Percentiles rank a stretch among this genome's conserved stretches.
phyloP scores from a whole-genome alignment of 2,888 invertebrate genomes.

The Cotesia congregata region DNA sequence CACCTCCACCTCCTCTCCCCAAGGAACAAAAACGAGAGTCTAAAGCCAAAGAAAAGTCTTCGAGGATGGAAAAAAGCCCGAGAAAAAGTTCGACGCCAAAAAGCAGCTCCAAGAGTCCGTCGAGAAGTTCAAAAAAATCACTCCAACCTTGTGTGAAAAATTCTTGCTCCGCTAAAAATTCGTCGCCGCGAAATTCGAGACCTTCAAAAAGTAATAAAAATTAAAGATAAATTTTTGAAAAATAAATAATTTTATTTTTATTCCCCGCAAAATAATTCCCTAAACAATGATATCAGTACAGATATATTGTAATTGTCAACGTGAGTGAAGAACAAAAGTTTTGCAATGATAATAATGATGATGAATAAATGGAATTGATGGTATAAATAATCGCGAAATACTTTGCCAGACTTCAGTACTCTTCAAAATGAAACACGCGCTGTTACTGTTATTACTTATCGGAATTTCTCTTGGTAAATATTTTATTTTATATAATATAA shows the following conservation, averaged over 20 bases:
- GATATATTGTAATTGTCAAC: neutral
- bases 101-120: neutral
- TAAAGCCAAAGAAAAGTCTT: conserved; percentile 36
- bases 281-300: neutral
- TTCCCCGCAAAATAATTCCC: neutral
- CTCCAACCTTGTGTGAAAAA: neutral
- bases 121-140: neutral
- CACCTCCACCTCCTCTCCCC: neutral
- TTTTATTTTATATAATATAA: neutral
- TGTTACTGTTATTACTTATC: neutral
- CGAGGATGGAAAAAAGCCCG: conserved; percentile 37
- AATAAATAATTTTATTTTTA: neutral
- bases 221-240: neutral
- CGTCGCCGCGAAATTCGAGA: neutral
- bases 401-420: neutral
- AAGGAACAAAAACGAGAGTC: conserved; percentile 37
- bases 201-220: neutral
- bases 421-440: neutral
- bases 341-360: neutral
- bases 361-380: neutral
- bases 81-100: conserved; percentile 28
- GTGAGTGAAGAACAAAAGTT: neutral
- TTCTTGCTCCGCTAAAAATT: neutral
- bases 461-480: neutral
- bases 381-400: neutral